Evolutionary conservation across 2,888 invertebrate species (phyloP).

Genomic region (Muschampia plurimacula): DNA sequence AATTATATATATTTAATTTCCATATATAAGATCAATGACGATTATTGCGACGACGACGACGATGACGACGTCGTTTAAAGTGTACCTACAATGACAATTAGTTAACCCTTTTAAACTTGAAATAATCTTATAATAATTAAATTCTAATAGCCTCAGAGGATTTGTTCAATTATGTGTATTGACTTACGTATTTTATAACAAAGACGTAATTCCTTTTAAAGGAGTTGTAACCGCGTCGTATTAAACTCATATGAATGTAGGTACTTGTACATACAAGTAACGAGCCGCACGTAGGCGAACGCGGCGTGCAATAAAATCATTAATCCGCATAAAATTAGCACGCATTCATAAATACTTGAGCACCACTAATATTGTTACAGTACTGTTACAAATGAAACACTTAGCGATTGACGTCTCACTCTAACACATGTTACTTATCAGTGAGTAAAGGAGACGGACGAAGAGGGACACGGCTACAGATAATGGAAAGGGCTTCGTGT

Average conservation of each 20-base stretch:
- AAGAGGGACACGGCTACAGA: conserved; percentile 14
- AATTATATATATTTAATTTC: too few relatives aligned
- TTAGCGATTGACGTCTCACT: conserved; percentile 42
- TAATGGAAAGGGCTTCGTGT: conserved; percentile 30
- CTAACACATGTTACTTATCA: conserved; percentile 16
- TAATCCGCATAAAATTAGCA: conserved; percentile 38
- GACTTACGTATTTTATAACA: too few relatives aligned
- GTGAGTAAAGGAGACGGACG: conserved; percentile 42
- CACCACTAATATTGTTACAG: conserved; percentile 42
- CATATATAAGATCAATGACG: too few relatives aligned
- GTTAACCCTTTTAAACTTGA: too few relatives aligned
- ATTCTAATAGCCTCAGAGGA: too few relatives aligned
- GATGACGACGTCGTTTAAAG: too few relatives aligned
- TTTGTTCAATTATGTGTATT: too few relatives aligned
- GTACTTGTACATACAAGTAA: conserved; percentile 12
- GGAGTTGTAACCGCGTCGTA: neutral
- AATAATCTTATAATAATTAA: too few relatives aligned
- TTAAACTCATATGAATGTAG: conserved; percentile 21
- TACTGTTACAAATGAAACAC: conserved; percentile 45
- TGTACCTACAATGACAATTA: too few relatives aligned
- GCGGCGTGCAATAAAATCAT: conserved; percentile 36
- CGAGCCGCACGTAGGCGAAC: conserved; percentile 25
- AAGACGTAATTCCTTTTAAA: conserved; percentile 2
- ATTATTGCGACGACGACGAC: too few relatives aligned
- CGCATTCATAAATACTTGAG: conserved; percentile 40